Evolutionary conservation across 2,888 invertebrate genomes (phyloP), one percentile per base, ranked within the genome.

Genomic region (Junonia oenone): DNA sequence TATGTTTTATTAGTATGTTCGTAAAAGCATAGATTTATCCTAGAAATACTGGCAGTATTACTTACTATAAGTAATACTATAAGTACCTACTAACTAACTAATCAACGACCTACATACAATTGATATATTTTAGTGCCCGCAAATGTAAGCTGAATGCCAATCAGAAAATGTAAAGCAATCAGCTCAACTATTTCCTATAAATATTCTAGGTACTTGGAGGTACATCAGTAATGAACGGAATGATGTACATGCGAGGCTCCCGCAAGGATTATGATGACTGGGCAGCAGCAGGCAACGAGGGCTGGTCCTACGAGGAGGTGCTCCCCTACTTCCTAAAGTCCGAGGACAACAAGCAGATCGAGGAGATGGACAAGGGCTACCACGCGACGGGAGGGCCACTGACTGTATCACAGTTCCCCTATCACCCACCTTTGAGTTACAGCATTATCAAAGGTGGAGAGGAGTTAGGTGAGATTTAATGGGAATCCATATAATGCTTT

Each of bases 241-340:
- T 98, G 98, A 97, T 96, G 93, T 98, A 98, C 81, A 96, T 98
- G 64, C 92, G 98, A 22, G 98, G 98, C 0, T 94, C 97, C 55
- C 92, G 94, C 19, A 93, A 93, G 59, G 98, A 98, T 83, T 98
- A 94, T 82, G 96, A 98, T 75, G 91, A 93, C 59, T 98, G 98
- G 98, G 96, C 95, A 0, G 93, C 92, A 0, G 91, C 94, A 58
- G 98, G 98, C 6, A 97, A 96, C 78, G 92, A 93, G 9, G 97
- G 97, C 48, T 98, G 98, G 98, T 92, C 94, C 26, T 98, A 95
- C 83, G 93, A 95, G 45, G 96, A 98, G 38, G 96, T 98, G 2
- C 90, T 98, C 59, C 98, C 98, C 0, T 98, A 95, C 84, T 98
- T 98, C 84, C 90, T 95, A 60, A 96, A 95, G 77, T 96, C 96